These are phyloP conservation scores for Ochotona princeps DNA, from an alignment of 2,113 vertebrate species.

Conservation along the genomic window DNA sequence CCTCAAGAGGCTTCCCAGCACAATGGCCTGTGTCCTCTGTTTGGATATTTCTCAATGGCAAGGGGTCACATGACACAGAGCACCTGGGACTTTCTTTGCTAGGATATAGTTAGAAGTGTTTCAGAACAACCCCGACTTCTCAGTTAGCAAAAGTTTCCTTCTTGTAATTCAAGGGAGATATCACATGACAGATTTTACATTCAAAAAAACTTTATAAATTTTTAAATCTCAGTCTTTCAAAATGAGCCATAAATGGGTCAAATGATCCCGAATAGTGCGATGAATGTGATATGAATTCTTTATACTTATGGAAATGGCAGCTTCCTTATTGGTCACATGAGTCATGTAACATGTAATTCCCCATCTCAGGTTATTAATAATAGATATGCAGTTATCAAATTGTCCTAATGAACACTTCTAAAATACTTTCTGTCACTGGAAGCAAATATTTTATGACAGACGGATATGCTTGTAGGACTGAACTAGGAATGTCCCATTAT, in stretches of 20 bases:
- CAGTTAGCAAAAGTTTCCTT: background rate
- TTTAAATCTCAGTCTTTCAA: constrained; percentile 83
- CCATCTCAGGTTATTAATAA: constrained; percentile 86
- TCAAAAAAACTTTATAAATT: constrained; percentile 78
- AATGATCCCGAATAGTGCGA: constrained; percentile 79
- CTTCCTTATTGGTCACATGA: constrained; percentile 85
- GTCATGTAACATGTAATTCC: constrained; percentile 83
- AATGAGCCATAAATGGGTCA: constrained; percentile 84
- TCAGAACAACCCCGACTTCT: background rate
- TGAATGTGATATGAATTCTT: constrained; percentile 86
- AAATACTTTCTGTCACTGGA: constrained; percentile 80
- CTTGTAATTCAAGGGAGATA: constrained; percentile 44
- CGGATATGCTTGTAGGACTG: constrained; percentile 73
- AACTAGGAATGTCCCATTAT: constrained; percentile 75
- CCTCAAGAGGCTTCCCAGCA: background rate
- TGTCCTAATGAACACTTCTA: constrained; percentile 85
- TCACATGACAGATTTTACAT: constrained; percentile 73
- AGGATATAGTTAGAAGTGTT: background rate
- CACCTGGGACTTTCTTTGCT: background rate
- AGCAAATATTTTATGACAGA: constrained; percentile 82
- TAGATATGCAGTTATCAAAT: constrained; percentile 86
- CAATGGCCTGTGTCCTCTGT: background rate
- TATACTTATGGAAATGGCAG: constrained; percentile 83
- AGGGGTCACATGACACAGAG: background rate
- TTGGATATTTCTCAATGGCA: background rate